phyloP scores from a whole-genome alignment of 2,888 invertebrate genomes.

The Cheilosia impressa region DNA sequence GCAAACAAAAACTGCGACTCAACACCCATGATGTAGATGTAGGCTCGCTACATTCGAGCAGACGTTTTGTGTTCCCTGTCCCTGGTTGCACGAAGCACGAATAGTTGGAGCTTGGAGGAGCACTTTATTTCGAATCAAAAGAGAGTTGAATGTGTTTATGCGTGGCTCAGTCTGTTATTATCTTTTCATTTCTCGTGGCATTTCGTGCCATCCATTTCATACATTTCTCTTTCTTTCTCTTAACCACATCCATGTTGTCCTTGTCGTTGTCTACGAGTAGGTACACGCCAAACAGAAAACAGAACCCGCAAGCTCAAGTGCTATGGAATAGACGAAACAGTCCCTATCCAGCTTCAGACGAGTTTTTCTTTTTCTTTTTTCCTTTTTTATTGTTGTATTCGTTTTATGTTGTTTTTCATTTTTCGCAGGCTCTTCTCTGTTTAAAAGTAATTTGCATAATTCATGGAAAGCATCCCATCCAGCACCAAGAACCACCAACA shows the following conservation, averaged over 20 bases:
- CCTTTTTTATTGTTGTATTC: slow-evolving; percentile 5
- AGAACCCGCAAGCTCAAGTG: neutral
- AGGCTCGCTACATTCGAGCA: neutral
- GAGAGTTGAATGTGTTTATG: slow-evolving; percentile 31
- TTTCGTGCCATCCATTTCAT: slow-evolving; percentile 69
- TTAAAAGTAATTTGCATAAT: slow-evolving; percentile 73
- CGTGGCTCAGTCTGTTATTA: slow-evolving; percentile 48
- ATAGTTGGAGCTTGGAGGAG: neutral
- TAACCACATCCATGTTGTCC: neutral
- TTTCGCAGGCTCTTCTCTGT: slow-evolving; percentile 52
- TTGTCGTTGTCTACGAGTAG: slow-evolving; percentile 1
- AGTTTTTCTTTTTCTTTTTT: neutral
- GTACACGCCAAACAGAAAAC: neutral
- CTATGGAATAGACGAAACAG: slow-evolving; percentile 53
- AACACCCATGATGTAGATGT: slow-evolving; percentile 10
- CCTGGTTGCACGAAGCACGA: neutral
- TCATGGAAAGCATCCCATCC: slow-evolving; percentile 62
- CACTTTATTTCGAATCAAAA: slow-evolving; percentile 56
- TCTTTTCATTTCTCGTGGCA: slow-evolving; percentile 58
- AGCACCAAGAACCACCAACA: slow-evolving; percentile 15
- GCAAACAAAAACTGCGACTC: slow-evolving; percentile 19
- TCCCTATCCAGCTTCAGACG: slow-evolving; percentile 41
- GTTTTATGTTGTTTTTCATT: slow-evolving; percentile 44
- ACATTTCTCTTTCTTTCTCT: slow-evolving; percentile 33
- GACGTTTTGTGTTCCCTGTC: slow-evolving; percentile 20